Base-by-base conservation (phyloP, 2,888 invertebrate genomes). In the Acleris literana region DNA sequence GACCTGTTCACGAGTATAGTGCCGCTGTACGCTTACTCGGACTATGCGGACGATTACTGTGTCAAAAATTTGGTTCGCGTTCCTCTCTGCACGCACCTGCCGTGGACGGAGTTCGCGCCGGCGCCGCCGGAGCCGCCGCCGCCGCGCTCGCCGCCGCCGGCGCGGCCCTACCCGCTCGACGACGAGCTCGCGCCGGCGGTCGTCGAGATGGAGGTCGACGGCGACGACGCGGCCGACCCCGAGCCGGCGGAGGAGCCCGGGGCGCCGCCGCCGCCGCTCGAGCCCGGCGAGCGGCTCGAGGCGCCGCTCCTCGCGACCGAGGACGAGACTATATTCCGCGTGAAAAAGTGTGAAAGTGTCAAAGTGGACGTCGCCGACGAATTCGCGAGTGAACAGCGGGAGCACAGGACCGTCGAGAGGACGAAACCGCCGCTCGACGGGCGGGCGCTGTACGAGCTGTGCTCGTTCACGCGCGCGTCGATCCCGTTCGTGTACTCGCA, bases 1-100 rank as follows among this genome's bases (percentile, higher is more conserved):
- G 87, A 77, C 11, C 84, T 93, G 5, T 93, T 90, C 83, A 72
- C 86, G 68, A 86, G 83, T 69, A 85, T 92, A 33, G 92, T 92
- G 49, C 92, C 92, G 0, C 79, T 91, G 7, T 92, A 90, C 80
- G 89, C 87, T 55, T 93, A 91, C 76, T 89, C 91, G 0, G 93
- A 93, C 75, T 90, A 92, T 76, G 91, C 93, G 39, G 90, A 91
- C 77, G 93, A 93, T 69, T 83, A 82, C 71, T 91, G 91, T 76
- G 84, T 80, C 53, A 93, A 93, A 74, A 92, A 93, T 70, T 74
- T 90, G 78, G 74, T 84, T 22, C 76, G 80, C 5, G 85, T 92
- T 39, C 84, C 87, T 25, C 73, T 93, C 16, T 88, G 90, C 68
- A 46, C 72, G 51, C 81, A 84, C 39, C 71, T 90, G 44, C 90